phyloP scores from a whole-genome alignment of 2,888 invertebrate species.

The Epinotia brunnichana region DNA sequence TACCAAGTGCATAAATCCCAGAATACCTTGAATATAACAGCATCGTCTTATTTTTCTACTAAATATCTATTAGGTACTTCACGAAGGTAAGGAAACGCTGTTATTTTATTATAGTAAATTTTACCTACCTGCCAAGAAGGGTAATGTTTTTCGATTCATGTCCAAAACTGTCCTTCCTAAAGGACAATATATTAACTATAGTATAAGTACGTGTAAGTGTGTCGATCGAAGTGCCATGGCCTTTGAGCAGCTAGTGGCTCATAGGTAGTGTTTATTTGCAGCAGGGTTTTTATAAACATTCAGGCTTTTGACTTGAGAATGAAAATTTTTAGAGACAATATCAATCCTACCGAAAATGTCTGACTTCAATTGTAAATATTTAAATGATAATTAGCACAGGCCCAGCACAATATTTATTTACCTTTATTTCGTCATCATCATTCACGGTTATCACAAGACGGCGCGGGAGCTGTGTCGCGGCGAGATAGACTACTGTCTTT shows the following conservation, averaged over 20 bases:
- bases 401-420: too few species aligned
- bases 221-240: constrained; percentile 11
- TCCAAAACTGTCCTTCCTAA: not conserved
- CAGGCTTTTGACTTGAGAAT: not conserved
- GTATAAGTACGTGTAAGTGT: not conserved
- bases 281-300: not conserved
- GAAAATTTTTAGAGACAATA: not conserved
- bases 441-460: too few species aligned
- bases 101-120: not conserved
- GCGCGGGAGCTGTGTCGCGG: too few species aligned
- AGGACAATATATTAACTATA: not conserved
- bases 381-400: too few species aligned
- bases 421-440: too few species aligned
- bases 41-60: not conserved
- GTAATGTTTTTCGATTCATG: not conserved
- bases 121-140: not conserved
- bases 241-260: not conserved
- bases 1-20: not conserved
- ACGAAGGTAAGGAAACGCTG: not conserved
- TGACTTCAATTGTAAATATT: too few species aligned
- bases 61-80: too few species aligned
- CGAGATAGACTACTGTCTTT: too few species aligned
- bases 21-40: not conserved
- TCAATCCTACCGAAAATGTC: not conserved
- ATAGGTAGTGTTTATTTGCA: not conserved